A percentile compares a stretch with the other conserved stretches of the same genome.
Evolutionary conservation across 2,888 invertebrate genomes (phyloP).

Genomic region (Apeira syringaria): DNA sequence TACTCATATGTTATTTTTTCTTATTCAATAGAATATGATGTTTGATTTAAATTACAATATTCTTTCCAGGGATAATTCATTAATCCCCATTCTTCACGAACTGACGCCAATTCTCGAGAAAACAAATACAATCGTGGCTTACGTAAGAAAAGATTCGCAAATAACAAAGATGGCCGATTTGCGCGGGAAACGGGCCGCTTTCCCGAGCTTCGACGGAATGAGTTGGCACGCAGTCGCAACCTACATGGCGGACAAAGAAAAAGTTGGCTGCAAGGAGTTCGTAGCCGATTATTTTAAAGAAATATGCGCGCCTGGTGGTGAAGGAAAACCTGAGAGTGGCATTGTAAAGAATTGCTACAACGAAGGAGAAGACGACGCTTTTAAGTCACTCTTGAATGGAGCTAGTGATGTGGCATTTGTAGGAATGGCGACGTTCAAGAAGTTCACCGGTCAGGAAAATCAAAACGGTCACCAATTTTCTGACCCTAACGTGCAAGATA

Average conservation of each 20-base stretch:
- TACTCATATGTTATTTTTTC: too few species aligned
- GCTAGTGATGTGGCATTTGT: conserved; percentile 92
- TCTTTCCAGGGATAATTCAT: conserved; percentile 76
- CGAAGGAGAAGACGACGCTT: conserved; percentile 85
- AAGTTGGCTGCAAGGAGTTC: conserved; percentile 65
- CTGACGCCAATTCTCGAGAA: conserved; percentile 82
- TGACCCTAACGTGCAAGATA: conserved; percentile 61
- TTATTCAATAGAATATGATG: too few species aligned
- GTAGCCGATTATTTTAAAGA: conserved; percentile 85
- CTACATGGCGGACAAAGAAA: conserved; percentile 61
- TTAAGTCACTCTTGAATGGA: conserved; percentile 86
- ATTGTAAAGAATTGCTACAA: conserved; percentile 56
- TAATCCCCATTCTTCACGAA: conserved; percentile 85
- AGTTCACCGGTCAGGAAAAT: conserved; percentile 78
- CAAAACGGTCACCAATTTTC: conserved; percentile 16
- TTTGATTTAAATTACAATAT: too few species aligned
- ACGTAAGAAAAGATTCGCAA: conserved; percentile 84
- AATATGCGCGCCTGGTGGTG: conserved; percentile 85
- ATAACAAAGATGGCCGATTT: conserved; percentile 86
- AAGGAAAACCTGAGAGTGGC: conserved; percentile 33
- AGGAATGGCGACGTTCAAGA: conserved; percentile 84
- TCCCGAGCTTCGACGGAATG: conserved; percentile 91
- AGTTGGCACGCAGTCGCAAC: conserved; percentile 85
- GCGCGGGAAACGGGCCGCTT: conserved; percentile 89
- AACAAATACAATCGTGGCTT: conserved; percentile 86